Conservation (phyloP, 2,888 invertebrate genomes). For the Monopis laevigella region DNA sequence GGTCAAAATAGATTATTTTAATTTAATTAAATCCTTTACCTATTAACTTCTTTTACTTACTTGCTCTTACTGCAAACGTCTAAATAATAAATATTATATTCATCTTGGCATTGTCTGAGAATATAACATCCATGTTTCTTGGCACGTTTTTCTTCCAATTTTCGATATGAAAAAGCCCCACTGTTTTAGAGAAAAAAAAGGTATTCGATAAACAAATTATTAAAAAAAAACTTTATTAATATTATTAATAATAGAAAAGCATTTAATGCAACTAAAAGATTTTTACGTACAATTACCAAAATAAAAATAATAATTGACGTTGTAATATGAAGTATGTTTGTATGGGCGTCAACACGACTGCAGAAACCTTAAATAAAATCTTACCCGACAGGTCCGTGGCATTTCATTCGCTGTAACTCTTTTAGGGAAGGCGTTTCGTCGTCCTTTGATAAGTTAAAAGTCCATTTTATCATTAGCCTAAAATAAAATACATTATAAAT, state of each 20-base stretch:
- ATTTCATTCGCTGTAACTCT: slow-evolving; percentile 76
- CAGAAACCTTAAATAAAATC: no score
- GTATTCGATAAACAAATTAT: neutral
- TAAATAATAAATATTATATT: slow-evolving; percentile 82
- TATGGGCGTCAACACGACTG: no score
- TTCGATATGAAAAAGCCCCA: slow-evolving; percentile 84
- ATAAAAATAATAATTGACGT: no score
- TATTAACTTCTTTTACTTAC: no score
- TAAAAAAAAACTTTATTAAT: no score
- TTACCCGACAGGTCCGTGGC: slow-evolving; percentile 92
- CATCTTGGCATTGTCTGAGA: slow-evolving; percentile 81
- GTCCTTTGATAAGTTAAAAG: slow-evolving; percentile 87
- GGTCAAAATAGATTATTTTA: no score
- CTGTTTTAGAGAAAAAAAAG: slow-evolving; percentile 39
- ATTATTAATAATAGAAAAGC: no score
- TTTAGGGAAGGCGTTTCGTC: slow-evolving; percentile 82
- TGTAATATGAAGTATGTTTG: neutral
- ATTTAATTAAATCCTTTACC: no score
- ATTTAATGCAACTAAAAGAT: no score
- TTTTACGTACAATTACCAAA: no score
- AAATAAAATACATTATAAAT: slow-evolving; percentile 14
- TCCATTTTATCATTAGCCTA: slow-evolving; percentile 87
- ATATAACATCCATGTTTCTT: slow-evolving; percentile 83
- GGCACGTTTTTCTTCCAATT: slow-evolving; percentile 80
- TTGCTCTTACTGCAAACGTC: slow-evolving; percentile 82